Conservation (phyloP, 1,140 invertebrate genomes). For the Trachymyrmex cornetzi region DNA sequence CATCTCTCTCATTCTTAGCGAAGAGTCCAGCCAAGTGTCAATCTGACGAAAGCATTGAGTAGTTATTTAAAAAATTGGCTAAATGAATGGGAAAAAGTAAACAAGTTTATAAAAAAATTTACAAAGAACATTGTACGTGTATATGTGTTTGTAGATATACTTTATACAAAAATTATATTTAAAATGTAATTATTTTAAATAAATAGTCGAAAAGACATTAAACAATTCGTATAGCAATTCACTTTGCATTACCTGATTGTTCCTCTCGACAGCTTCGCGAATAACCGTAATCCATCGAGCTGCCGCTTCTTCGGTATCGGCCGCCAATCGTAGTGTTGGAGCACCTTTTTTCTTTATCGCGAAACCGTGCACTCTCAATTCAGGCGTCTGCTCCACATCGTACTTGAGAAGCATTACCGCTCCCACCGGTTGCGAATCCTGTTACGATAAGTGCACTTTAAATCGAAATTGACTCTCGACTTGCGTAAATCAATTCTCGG, state of each 20-base stretch:
- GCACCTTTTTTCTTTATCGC: slow-evolving; percentile 92
- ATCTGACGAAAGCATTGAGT: slow-evolving; percentile 82
- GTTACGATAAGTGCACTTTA: slow-evolving; percentile 38
- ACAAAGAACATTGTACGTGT: neutral
- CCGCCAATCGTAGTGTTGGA: slow-evolving; percentile 93
- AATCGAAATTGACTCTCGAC: neutral
- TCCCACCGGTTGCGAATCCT: slow-evolving; percentile 96
- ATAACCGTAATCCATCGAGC: slow-evolving; percentile 92
- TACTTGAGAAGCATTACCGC: slow-evolving; percentile 95
- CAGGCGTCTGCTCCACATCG: slow-evolving; percentile 89
- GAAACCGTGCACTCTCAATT: slow-evolving; percentile 89
- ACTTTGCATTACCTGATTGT: slow-evolving; percentile 87
- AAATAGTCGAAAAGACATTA: neutral
- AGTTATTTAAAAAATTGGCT: neutral
- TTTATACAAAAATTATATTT: neutral
- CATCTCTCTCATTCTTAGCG: slow-evolving; percentile 90
- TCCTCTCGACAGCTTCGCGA: slow-evolving; percentile 90
- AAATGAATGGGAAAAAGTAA: neutral
- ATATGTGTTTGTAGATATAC: no score
- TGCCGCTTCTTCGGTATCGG: slow-evolving; percentile 92
- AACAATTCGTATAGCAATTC: neutral
- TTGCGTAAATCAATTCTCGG: neutral
- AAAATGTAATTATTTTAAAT: neutral
- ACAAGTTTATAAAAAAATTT: neutral
- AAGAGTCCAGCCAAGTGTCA: slow-evolving; percentile 93